Conservation (phyloP, 2,888 invertebrate genomes). For the Siphonodentalium dalli region DNA sequence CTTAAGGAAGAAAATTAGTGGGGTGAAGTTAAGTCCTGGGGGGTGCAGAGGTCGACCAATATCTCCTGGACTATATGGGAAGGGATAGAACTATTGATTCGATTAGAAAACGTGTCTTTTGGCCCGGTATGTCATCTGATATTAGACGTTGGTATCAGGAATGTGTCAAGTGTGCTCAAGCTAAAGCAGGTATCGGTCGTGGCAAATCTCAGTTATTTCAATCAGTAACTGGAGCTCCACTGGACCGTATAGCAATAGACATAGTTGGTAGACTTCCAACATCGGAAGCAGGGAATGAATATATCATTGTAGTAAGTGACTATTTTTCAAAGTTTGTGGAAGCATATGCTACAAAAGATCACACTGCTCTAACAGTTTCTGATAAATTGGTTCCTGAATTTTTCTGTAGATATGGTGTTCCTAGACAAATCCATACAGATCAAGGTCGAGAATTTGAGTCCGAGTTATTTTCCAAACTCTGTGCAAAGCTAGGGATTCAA, state of each 20-base stretch:
- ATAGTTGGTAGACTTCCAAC: not conserved
- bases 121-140: too few relatives aligned
- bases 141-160: not conserved
- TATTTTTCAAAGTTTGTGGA: slow-evolving; percentile 18
- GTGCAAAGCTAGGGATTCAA: not conserved
- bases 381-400: slow-evolving; percentile 10
- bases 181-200: not conserved
- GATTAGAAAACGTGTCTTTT: too few relatives aligned
- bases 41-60: too few relatives aligned
- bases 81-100: too few relatives aligned
- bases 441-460: slow-evolving; percentile 1
- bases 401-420: slow-evolving; percentile 6
- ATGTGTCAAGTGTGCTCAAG: not conserved
- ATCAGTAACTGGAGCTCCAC: not conserved
- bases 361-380: slow-evolving; percentile 12
- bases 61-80: too few relatives aligned
- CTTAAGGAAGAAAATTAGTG: too few relatives aligned
- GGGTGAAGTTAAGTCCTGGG: too few relatives aligned
- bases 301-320: slow-evolving; percentile 14
- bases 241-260: not conserved
- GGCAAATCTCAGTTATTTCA: not conserved
- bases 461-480: too few relatives aligned
- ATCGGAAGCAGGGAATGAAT: slow-evolving; percentile 3
- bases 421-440: slow-evolving; percentile 4
- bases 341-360: slow-evolving; percentile 13